Percentiles rank a stretch among this genome's conserved stretches.
Conservation (phyloP, 2,888 invertebrate species). For the Uropetala carovei region DNA sequence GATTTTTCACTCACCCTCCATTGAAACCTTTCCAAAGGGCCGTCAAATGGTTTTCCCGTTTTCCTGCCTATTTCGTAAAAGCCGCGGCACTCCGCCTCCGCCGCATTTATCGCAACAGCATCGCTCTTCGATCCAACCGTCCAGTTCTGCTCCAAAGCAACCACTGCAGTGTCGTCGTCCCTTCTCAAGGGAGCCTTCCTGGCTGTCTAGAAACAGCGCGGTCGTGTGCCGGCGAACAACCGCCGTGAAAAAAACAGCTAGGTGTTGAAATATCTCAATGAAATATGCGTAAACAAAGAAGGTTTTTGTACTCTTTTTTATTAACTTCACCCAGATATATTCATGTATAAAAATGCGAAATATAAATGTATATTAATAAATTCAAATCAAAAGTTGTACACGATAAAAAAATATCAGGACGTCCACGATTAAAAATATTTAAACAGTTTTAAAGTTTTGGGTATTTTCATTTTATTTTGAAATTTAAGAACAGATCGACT, state of each 20-base stretch:
- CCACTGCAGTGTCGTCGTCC: constrained; percentile 75
- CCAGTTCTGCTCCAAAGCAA: constrained; percentile 77
- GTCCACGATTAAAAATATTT: too few relatives aligned
- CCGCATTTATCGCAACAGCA: constrained; percentile 71
- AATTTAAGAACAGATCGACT: too few relatives aligned
- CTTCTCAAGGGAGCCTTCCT: background rate
- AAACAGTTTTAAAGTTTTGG: too few relatives aligned
- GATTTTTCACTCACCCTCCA: constrained; percentile 75
- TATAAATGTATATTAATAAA: too few relatives aligned
- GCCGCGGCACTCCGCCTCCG: constrained; percentile 77
- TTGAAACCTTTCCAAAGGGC: constrained; percentile 77
- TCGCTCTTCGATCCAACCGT: constrained; percentile 61
- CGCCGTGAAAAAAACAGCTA: background rate
- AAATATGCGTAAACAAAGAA: too few relatives aligned
- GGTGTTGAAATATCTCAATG: background rate
- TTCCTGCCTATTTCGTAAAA: constrained; percentile 72
- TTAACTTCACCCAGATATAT: too few relatives aligned
- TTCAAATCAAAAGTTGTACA: too few relatives aligned
- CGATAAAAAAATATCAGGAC: too few relatives aligned
- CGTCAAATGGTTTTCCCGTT: constrained; percentile 69
- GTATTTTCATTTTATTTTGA: too few relatives aligned
- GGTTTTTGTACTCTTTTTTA: background rate
- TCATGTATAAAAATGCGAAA: too few relatives aligned
- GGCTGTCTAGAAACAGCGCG: background rate
- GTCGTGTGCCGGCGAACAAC: background rate